These are phyloP conservation scores for Calidris pygmaea DNA, from an alignment of 2,113 vertebrate genomes.

Conservation along the genomic window DNA sequence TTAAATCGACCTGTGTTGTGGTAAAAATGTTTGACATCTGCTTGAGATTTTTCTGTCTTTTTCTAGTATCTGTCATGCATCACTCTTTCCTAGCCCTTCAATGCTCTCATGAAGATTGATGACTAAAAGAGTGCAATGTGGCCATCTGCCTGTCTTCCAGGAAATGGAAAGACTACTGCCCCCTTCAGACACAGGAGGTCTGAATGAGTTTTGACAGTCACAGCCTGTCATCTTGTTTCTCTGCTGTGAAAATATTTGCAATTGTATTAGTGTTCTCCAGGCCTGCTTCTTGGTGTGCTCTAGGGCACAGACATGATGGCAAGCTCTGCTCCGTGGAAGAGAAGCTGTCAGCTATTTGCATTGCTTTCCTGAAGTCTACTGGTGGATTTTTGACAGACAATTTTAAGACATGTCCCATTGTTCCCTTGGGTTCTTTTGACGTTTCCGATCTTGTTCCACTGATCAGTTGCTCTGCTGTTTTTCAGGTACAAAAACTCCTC, in stretches of 20 bases:
- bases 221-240: neutral
- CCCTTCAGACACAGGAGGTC: neutral
- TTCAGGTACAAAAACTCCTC: slow-evolving; percentile 91
- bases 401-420: neutral
- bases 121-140: neutral
- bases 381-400: neutral
- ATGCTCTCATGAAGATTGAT: neutral
- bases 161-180: neutral
- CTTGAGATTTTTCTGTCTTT: neutral
- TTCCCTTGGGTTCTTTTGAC: neutral
- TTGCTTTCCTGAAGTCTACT: neutral
- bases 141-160: neutral
- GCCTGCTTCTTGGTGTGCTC: neutral
- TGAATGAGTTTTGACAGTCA: neutral
- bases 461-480: neutral
- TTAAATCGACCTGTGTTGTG: accelerated
- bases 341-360: neutral
- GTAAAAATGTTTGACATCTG: neutral
- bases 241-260: neutral
- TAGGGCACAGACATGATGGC: accelerated
- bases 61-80: neutral
- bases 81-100: neutral
- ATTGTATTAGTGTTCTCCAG: too few relatives aligned
- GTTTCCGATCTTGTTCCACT: neutral
- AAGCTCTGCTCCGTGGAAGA: neutral